A percentile compares a stretch with the other conserved stretches of the same genome.
Evolutionary conservation across 1,140 invertebrate species (phyloP).

Genomic region (Lucilia cuprina): DNA sequence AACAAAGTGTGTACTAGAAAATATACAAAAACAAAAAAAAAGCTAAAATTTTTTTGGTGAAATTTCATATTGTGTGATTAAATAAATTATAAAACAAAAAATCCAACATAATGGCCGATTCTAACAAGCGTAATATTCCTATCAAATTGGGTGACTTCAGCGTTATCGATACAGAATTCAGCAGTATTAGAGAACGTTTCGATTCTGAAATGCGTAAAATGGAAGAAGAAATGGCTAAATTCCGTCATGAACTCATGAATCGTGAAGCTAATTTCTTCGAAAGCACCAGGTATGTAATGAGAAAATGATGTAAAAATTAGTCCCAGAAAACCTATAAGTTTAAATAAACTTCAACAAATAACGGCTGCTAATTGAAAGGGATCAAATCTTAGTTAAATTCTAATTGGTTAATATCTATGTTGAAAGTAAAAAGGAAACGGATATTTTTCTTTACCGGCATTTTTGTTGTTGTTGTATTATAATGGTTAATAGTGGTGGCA

Average conservation of each 20-base stretch:
- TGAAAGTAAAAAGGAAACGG: neutral
- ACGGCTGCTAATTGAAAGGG: neutral
- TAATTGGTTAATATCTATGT: neutral
- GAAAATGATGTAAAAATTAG: neutral
- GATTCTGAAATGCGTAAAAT: conserved; percentile 96
- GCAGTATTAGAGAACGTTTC: conserved; percentile 93
- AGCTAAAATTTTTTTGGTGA: neutral
- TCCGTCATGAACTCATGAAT: conserved; percentile 91
- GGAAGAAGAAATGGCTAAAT: conserved; percentile 98
- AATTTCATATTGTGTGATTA: neutral
- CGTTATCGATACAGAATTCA: conserved; percentile 96
- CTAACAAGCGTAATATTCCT: conserved; percentile 87
- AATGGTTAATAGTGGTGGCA: neutral
- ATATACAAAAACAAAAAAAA: neutral
- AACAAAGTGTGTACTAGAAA: neutral
- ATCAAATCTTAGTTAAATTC: neutral
- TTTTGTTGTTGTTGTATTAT: neutral
- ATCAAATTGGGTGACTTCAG: conserved; percentile 93
- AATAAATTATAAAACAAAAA: conserved; percentile 27
- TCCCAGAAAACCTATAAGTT: neutral
- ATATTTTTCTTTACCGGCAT: neutral
- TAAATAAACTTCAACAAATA: neutral
- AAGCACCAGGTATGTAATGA: conserved; percentile 75
- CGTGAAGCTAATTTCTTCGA: conserved; percentile 91
- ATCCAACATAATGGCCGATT: conserved; percentile 73